Evolutionary conservation across 1,140 invertebrate species (phyloP).

Genomic region (Mycetomoellerius zeteki): DNA sequence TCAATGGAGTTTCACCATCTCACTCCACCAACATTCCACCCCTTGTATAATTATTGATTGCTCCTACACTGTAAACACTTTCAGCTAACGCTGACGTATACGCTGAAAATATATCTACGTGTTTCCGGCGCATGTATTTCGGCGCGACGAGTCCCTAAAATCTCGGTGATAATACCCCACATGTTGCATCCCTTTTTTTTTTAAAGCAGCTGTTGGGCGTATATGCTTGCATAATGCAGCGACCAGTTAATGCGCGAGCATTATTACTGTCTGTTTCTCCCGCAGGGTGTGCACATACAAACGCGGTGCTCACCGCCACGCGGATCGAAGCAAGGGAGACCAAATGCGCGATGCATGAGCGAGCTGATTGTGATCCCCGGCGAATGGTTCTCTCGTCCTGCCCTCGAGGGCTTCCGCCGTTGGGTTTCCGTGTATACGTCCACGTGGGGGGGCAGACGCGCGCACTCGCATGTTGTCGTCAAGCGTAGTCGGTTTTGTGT

Average conservation of each 20-base stretch:
- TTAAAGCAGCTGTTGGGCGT: not conserved
- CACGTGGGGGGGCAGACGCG: not conserved
- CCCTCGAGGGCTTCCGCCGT: slow-evolving; percentile 49
- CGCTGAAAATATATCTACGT: not conserved
- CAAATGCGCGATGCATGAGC: slow-evolving; percentile 69
- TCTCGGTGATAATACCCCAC: not conserved
- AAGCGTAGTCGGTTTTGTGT: slow-evolving; percentile 31
- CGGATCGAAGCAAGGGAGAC: slow-evolving; percentile 24
- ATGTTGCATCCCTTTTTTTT: not conserved
- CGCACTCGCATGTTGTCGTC: slow-evolving; percentile 1
- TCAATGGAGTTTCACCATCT: slow-evolving; percentile 29
- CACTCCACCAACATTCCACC: slow-evolving; percentile 36
- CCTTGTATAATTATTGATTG: slow-evolving; percentile 33
- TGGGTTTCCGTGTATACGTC: slow-evolving; percentile 14
- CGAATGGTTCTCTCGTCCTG: slow-evolving; percentile 63
- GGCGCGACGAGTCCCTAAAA: not conserved
- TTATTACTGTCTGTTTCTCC: slow-evolving; percentile 26
- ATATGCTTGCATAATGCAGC: not conserved
- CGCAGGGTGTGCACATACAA: not conserved
- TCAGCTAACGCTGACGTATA: not conserved
- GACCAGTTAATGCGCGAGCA: slow-evolving; percentile 36
- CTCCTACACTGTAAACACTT: not conserved
- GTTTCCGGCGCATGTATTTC: not conserved
- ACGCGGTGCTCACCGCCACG: not conserved
- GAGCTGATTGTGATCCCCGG: slow-evolving; percentile 71